phyloP scores from a whole-genome alignment of 2,888 invertebrate species.

The Aspidiotus rigidus region DNA sequence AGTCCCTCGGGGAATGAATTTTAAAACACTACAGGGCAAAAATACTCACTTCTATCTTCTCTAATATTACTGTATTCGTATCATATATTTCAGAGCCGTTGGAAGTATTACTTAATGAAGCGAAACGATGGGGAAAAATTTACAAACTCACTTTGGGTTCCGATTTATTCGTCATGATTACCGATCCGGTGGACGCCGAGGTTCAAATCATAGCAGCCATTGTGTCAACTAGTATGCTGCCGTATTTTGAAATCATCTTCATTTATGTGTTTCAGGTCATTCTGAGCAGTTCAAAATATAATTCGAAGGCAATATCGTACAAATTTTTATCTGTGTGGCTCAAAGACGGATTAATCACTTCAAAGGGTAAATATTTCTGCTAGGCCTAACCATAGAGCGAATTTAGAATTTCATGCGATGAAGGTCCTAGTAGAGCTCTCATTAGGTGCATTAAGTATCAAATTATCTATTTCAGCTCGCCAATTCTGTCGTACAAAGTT shows the following conservation, averaged over 20 bases:
- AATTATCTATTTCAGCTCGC: too few relatives aligned
- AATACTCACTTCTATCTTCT: neutral
- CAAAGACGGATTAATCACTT: conserved; percentile 33
- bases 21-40: neutral
- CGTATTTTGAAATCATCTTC: neutral
- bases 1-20: too few relatives aligned
- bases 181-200: conserved; percentile 31
- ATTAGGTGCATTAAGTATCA: too few relatives aligned
- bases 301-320: conserved; percentile 30
- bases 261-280: conserved; percentile 28
- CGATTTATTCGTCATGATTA: conserved; percentile 18
- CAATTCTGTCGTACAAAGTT: too few relatives aligned
- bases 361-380: conserved; percentile 23
- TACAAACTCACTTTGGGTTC: conserved; percentile 28
- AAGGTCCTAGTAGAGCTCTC: too few relatives aligned
- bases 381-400: too few relatives aligned
- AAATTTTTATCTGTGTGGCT: conserved; percentile 33
- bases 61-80: neutral
- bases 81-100: conserved; percentile 6
- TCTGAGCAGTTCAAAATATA: conserved; percentile 29
- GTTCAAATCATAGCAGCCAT: conserved; percentile 2
- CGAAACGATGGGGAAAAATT: neutral
- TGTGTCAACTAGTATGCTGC: neutral
- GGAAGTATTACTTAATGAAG: neutral
- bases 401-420: too few relatives aligned